phyloP scores from a whole-genome alignment of 2,797 vertebrate species.

The Phoebastria nigripes region DNA sequence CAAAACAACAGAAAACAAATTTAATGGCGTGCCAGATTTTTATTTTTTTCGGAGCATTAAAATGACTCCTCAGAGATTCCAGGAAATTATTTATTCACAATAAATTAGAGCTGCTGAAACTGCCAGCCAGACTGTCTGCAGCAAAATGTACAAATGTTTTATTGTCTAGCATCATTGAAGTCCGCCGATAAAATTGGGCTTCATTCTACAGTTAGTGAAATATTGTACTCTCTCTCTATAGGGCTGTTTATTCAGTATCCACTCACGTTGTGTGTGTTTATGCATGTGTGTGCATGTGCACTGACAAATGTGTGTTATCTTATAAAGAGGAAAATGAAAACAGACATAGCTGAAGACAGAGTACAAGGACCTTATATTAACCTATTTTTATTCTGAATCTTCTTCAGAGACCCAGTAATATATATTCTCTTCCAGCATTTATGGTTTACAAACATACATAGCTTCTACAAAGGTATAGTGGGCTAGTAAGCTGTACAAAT shows the following conservation, averaged over 20 bases:
- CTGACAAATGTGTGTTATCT: neutral
- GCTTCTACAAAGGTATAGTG: neutral
- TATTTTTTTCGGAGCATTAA: conserved; percentile 3
- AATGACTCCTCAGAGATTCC: conserved; percentile 38
- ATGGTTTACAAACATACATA: neutral
- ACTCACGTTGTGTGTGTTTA: neutral
- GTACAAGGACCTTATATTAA: neutral
- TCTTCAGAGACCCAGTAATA: neutral
- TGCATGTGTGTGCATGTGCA: neutral
- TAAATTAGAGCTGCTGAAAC: conserved; percentile 60
- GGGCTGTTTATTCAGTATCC: conserved; percentile 7
- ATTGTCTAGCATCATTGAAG: conserved; percentile 50
- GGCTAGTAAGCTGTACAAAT: neutral
- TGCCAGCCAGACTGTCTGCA: conserved; percentile 52
- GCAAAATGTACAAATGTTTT: conserved; percentile 59
- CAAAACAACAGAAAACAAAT: conserved; percentile 22
- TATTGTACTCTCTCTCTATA: neutral
- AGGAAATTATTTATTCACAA: conserved; percentile 65
- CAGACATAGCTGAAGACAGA: neutral
- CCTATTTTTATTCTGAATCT: neutral
- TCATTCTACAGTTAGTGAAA: conserved; percentile 42
- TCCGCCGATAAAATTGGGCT: conserved; percentile 45
- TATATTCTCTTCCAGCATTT: neutral
- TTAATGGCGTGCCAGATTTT: neutral
- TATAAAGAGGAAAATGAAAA: neutral